A percentile compares a stretch with the other conserved stretches of the same genome.
These are phyloP conservation scores for Sarcophaga peregrina DNA, from an alignment of 1,140 invertebrate genomes.

Conservation along the genomic window DNA sequence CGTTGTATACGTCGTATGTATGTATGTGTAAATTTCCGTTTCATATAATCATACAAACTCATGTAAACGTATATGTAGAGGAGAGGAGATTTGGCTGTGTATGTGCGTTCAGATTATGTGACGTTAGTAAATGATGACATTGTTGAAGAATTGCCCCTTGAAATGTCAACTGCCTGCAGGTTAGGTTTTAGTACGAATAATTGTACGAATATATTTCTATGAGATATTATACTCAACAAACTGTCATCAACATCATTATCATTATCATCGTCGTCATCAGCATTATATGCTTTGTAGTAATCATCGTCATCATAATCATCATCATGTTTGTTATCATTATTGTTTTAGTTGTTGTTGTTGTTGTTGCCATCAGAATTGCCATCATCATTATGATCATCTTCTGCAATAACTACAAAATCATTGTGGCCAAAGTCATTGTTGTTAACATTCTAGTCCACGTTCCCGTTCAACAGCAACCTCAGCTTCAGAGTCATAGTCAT, in stretches of 20 bases:
- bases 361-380: neutral
- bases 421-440: slow-evolving; percentile 39
- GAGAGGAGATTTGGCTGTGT: too few species aligned
- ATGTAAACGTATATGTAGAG: neutral
- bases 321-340: neutral
- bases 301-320: neutral
- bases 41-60: neutral
- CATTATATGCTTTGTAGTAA: neutral
- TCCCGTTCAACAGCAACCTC: slow-evolving; percentile 1
- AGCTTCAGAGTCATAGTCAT: neutral
- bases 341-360: neutral
- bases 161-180: slow-evolving; percentile 40
- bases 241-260: slow-evolving; percentile 21
- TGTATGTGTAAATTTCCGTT: neutral
- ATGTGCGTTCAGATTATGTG: neutral
- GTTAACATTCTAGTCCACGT: neutral
- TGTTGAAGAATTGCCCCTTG: slow-evolving; percentile 41
- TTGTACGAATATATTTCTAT: slow-evolving; percentile 31
- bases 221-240: slow-evolving; percentile 30
- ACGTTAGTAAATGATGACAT: slow-evolving; percentile 40
- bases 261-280: slow-evolving; percentile 9
- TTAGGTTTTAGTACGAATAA: slow-evolving; percentile 30
- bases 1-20: neutral
- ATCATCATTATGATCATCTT: neutral
- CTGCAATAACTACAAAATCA: neutral